Evolutionary conservation across 2,113 vertebrate genomes (phyloP), one percentile per base, ranked within the genome.

Genomic region (Percopsis transmontana): DNA sequence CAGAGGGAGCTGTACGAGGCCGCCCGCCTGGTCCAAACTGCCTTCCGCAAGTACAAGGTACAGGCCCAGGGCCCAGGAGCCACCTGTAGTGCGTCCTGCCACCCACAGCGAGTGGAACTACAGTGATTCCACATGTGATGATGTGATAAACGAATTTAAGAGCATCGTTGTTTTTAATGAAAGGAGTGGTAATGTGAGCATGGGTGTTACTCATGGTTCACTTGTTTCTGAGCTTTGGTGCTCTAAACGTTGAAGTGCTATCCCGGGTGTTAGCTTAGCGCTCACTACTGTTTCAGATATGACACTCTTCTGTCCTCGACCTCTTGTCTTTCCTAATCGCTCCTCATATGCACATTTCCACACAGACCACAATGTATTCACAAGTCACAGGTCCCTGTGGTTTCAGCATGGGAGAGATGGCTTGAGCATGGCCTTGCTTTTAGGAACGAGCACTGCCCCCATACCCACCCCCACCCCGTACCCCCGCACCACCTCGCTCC

Each of bases 31-130:
- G 96, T 99, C 89, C 97, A 98, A 93, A 97, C 95, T 23, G 96
- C 96, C 86, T 99, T 99, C 95, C 95, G 95, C 89, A 99, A 97
- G 88, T 99, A 97, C 80, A 99, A 99, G 96, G 97, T 99, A 92
- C 27, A 89, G 87, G 71, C 82, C 82, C 12, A 72, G 78, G 27
- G 42, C 68, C 82, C 68, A 52, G 85, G 82, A 67, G 75, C 58
- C 70, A 54, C 50, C 53, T 50, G 69, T 67, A 76, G 71, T 74
- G 63, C 72, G 67, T 33, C 1, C 56, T 69, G 68, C 74, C 40
- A 65, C 54, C 68, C n/a, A 24, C 74, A 58, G 59, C 52, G 27
- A 60, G 53, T 21, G 53, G 55, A 42, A 52, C 38, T 7, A 15
- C 21, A 38, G 23, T 9, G 53, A 23, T 42, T 40, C 12, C 13